Conservation (phyloP, 2,888 invertebrate species). For the Hirtodrosophila confusa region DNA sequence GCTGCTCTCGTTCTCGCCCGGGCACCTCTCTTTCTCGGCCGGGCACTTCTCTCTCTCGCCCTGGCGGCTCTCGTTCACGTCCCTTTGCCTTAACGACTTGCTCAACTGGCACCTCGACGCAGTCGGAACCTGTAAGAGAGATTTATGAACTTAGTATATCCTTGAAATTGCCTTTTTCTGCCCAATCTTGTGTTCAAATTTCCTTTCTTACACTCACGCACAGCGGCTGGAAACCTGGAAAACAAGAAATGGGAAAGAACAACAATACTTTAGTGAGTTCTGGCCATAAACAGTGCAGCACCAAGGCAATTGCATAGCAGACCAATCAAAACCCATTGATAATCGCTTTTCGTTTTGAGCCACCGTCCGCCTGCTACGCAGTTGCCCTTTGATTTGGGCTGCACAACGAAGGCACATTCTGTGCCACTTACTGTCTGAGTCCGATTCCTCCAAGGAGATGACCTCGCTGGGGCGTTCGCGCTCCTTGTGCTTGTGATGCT, state of each 20-base stretch:
- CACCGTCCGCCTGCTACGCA: conserved; percentile 31
- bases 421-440: conserved; percentile 84
- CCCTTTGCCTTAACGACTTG: conserved; percentile 36
- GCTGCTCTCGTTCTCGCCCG: conserved; percentile 20
- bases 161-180: conserved; percentile 1
- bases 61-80: conserved; percentile 28
- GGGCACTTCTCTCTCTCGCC: conserved; percentile 17
- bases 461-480: conserved; percentile 70
- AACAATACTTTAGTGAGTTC: conserved; percentile 71
- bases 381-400: conserved; percentile 42
- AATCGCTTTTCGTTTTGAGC: conserved; percentile 63
- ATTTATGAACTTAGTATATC: conserved; percentile 36
- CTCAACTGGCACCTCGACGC: conserved; percentile 84
- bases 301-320: conserved; percentile 57
- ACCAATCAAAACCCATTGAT: conserved; percentile 33
- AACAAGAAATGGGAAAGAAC: conserved; percentile 66
- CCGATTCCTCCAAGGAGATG: conserved; percentile 81
- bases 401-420: conserved; percentile 23
- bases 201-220: conserved; percentile 38
- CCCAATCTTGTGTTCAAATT: conserved; percentile 14
- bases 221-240: conserved; percentile 58
- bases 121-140: conserved; percentile 83
- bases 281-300: conserved; percentile 60
- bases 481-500: conserved; percentile 65
- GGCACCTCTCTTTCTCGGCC: conserved; percentile 19